Base-by-base conservation (phyloP, 1,140 invertebrate genomes). In the Belonocnema kinseyi region DNA sequence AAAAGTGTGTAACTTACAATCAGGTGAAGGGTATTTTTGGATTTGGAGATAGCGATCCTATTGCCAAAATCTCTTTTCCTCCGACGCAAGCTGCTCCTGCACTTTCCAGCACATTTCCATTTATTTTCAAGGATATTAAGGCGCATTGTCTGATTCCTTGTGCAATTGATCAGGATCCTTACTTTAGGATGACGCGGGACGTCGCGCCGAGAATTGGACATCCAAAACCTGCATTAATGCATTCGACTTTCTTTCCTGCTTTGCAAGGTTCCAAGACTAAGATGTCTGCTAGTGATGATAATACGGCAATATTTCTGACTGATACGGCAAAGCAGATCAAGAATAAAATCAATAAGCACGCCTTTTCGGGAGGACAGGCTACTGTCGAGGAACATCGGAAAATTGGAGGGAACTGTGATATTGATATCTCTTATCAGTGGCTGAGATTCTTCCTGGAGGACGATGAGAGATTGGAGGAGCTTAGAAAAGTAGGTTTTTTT, bases 161-260 rank as follows among this genome's bases (percentile, higher is more conserved):
- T 92, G 99, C 98, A 46, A 99, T 99, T 85, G 99, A 99, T 93
- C 99, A 99, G 94, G 99, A 99, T 92, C 99, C 99, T 0, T 99
- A 99, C 91, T 99, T 99, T 91, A 93, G 99, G 75, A 99, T 99
- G 98, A 98, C 98, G 0, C 93, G 99, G 77, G 99, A 99, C 92
- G 97, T 99, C 19, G 97, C 98, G 0, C 82, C 98, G 0, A 94
- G 94, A 76, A 91, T 99, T 14, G 96, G 96, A 21, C 95, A 94
- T 87, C 94, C 94, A 0, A 99, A 99, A 89, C 99, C 99, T n/a
- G 96, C 98, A 0, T 90, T 99, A 0, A 88, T 99, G 0, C 98
- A 99, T 91, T 98, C 98, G 0, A 94, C 93, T 50, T 99, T 99
- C 91, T 97, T 99, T 83, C 99, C 99, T 0, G 97, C 99, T 1